phyloP scores from a whole-genome alignment of 2,888 invertebrate genomes.

The Nudaria mundana region DNA sequence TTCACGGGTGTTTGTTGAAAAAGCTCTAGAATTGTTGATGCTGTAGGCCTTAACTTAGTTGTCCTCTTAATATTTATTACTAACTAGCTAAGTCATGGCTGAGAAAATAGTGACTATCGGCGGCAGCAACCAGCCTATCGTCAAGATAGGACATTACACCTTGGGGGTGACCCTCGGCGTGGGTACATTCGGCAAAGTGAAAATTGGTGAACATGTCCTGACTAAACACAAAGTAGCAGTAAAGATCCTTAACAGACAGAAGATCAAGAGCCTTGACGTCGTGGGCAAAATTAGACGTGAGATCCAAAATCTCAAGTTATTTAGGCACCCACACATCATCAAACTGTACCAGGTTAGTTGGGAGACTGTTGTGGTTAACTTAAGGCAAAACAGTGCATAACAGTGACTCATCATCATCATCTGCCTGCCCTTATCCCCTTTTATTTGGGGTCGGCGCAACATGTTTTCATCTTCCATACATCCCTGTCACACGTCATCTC shows the following conservation, averaged over 20 bases:
- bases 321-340: conserved; percentile 99
- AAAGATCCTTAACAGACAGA: conserved; percentile 98
- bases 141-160: conserved; percentile 99
- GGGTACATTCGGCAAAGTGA: conserved; percentile 99
- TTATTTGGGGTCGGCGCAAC: too few relatives aligned
- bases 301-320: conserved; percentile 99
- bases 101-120: conserved; percentile 65
- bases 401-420: too few relatives aligned
- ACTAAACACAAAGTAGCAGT: conserved; percentile 99
- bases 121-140: conserved; percentile 85
- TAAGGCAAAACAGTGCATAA: too few relatives aligned
- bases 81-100: conserved; percentile 42
- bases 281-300: conserved; percentile 99
- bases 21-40: conserved; percentile 5
- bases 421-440: too few relatives aligned
- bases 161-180: conserved; percentile 94
- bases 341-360: conserved; percentile 90
- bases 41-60: conserved; percentile 7
- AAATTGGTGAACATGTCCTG: conserved; percentile 98
- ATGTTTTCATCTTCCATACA: too few relatives aligned
- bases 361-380: too few relatives aligned
- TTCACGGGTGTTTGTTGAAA: conserved; percentile 15
- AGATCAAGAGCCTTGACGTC: conserved; percentile 99
- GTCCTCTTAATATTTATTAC: too few relatives aligned
- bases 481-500: too few relatives aligned